These are phyloP conservation scores for Zaprionus africanus DNA, from an alignment of 1,140 invertebrate species.

Conservation along the genomic window DNA sequence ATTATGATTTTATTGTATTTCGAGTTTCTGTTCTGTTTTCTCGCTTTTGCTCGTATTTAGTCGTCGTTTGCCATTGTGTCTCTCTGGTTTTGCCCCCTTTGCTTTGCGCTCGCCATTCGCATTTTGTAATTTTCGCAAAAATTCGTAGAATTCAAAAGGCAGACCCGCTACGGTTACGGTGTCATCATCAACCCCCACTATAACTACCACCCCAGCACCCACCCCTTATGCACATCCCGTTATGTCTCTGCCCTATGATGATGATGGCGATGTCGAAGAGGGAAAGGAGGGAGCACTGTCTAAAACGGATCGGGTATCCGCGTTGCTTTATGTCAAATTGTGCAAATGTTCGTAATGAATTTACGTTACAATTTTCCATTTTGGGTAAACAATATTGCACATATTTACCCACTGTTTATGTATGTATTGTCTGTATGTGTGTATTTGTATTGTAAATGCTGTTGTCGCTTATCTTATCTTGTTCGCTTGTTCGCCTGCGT, in stretches of 20 bases:
- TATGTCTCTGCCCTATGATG: slow-evolving; percentile 7
- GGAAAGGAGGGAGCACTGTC: slow-evolving; percentile 1
- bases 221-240: slow-evolving; percentile 48
- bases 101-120: slow-evolving; percentile 73
- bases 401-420: slow-evolving; percentile 8
- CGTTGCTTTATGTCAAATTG: slow-evolving; percentile 49
- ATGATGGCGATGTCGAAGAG: slow-evolving; percentile 10
- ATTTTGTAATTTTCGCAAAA: slow-evolving; percentile 73
- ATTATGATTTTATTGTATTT: slow-evolving; percentile 84
- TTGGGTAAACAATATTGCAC: slow-evolving; percentile 22
- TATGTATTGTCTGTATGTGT: slow-evolving; percentile 1
- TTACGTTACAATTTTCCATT: slow-evolving; percentile 43
- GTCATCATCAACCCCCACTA: slow-evolving; percentile 31
- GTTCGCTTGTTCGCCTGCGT: not conserved
- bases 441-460: slow-evolving; percentile 7
- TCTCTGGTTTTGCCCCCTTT: slow-evolving; percentile 53
- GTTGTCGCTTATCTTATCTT: slow-evolving; percentile 39
- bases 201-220: slow-evolving; percentile 35
- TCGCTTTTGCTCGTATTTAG: slow-evolving; percentile 56
- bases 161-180: slow-evolving; percentile 4
- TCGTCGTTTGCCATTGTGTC: slow-evolving; percentile 58
- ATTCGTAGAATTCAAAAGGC: slow-evolving; percentile 65
- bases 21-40: slow-evolving; percentile 61
- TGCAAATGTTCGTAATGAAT: slow-evolving; percentile 75
- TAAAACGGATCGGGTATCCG: not conserved